Percentiles rank a stretch among this genome's conserved stretches.
These are phyloP conservation scores for Nephrotoma flavescens DNA, from an alignment of 2,888 invertebrate species.

Conservation along the genomic window DNA sequence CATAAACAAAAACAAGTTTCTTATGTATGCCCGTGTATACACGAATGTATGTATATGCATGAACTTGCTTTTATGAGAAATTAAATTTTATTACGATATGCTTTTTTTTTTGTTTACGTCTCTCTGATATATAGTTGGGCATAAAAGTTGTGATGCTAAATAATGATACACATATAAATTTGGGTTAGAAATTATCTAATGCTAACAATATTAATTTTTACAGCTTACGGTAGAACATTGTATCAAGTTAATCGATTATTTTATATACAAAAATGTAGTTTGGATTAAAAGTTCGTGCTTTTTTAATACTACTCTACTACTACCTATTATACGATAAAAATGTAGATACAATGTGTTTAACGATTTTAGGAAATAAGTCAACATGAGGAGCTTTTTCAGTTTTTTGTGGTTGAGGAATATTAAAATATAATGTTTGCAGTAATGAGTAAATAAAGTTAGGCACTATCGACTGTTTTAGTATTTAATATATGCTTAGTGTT, in stretches of 20 bases:
- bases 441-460: too few relatives aligned
- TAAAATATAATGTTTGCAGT: too few relatives aligned
- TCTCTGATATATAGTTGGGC: not conserved
- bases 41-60: not conserved
- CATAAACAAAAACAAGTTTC: not conserved
- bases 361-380: too few relatives aligned
- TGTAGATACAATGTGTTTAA: too few relatives aligned
- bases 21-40: not conserved
- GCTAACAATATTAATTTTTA: not conserved
- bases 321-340: too few relatives aligned
- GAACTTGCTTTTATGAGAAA: not conserved
- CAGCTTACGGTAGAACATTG: not conserved
- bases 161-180: not conserved
- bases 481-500: too few relatives aligned
- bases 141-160: not conserved
- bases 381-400: too few relatives aligned
- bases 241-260: not conserved
- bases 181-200: not conserved
- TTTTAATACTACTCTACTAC: too few relatives aligned
- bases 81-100: not conserved
- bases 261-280: not conserved
- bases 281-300: not conserved
- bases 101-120: not conserved
- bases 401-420: too few relatives aligned
- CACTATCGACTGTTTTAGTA: too few relatives aligned